A percentile compares a stretch with the other conserved stretches of the same genome.
phyloP scores from a whole-genome alignment of 1,140 invertebrate species.

The Steinernema khuongi region DNA sequence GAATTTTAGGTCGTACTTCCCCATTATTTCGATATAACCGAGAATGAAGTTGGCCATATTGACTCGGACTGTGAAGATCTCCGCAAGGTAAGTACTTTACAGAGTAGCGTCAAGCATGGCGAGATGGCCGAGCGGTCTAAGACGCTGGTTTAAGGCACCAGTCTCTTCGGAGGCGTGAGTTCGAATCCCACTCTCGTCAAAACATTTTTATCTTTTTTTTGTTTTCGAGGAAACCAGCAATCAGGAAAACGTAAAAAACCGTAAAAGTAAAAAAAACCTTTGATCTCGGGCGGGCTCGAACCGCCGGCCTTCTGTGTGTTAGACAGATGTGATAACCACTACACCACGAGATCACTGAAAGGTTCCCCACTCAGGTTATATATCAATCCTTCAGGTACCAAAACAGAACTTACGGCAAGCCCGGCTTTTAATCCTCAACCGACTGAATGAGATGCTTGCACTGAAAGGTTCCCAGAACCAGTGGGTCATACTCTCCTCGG shows the following conservation, averaged over 20 bases:
- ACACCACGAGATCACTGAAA: conserved; percentile 41
- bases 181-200: too few relatives aligned
- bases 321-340: conserved; percentile 46
- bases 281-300: conserved; percentile 46
- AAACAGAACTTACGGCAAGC: not conserved
- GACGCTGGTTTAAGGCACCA: too few relatives aligned
- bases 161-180: too few relatives aligned
- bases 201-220: too few relatives aligned
- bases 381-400: not conserved
- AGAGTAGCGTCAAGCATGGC: too few relatives aligned
- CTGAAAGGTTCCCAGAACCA: conserved; percentile 13
- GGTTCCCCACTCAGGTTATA: too few relatives aligned
- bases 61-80: conserved; percentile 17
- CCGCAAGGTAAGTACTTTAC: not conserved
- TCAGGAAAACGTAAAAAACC: too few relatives aligned
- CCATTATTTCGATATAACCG: conserved; percentile 23
- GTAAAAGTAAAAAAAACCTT: too few relatives aligned
- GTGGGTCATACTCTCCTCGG: conserved; percentile 1
- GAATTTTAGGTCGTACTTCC: conserved; percentile 9
- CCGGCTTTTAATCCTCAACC: conserved; percentile 2
- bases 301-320: conserved; percentile 44
- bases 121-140: too few relatives aligned
- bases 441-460: conserved; percentile 15
- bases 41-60: conserved; percentile 16
- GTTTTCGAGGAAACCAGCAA: too few relatives aligned